Conservation (phyloP, 92 coral and sea anemone genomes). For the Hydrozoanthus gracilis region DNA sequence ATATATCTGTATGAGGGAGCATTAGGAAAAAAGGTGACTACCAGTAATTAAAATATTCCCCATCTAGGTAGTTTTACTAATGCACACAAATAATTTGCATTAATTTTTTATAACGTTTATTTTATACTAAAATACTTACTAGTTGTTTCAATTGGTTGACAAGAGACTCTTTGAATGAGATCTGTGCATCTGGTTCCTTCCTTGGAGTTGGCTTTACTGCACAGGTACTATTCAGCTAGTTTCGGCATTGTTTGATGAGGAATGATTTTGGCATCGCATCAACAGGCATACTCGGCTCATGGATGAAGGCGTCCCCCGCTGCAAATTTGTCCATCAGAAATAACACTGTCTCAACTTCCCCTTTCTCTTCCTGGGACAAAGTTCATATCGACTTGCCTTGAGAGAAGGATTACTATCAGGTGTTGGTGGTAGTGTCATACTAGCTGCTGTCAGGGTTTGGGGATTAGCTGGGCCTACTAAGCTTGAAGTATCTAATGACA, state of each 20-base stretch:
- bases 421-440: slow-evolving; percentile 10
- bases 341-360: slow-evolving; percentile 50
- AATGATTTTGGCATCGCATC: slow-evolving; percentile 67
- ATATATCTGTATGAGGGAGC: slow-evolving; percentile 18
- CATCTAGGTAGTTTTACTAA: background rate
- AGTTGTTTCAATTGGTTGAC: slow-evolving; percentile 37
- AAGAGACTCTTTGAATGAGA: slow-evolving; percentile 49
- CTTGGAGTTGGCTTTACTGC: slow-evolving; percentile 51
- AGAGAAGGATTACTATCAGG: slow-evolving; percentile 7
- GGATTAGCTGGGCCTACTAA: slow-evolving; percentile 8
- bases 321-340: slow-evolving; percentile 64
- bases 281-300: slow-evolving; percentile 56
- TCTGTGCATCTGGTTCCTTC: slow-evolving; percentile 50
- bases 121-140: slow-evolving; percentile 29
- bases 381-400: slow-evolving; percentile 46
- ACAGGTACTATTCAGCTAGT: slow-evolving; percentile 61
- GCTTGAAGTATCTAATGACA: slow-evolving; percentile 20
- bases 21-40: slow-evolving; percentile 15
- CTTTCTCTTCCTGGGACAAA: slow-evolving; percentile 45
- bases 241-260: slow-evolving; percentile 60
- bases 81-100: slow-evolving; percentile 21
- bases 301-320: slow-evolving; percentile 58
- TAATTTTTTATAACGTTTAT: slow-evolving; percentile 8
- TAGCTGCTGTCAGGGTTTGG: slow-evolving; percentile 11
- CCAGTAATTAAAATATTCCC: slow-evolving; percentile 11